A percentile compares a stretch with the other conserved stretches of the same genome.
Evolutionary conservation across 2,113 vertebrate genomes (phyloP).

Genomic region (Notiomystis cincta): DNA sequence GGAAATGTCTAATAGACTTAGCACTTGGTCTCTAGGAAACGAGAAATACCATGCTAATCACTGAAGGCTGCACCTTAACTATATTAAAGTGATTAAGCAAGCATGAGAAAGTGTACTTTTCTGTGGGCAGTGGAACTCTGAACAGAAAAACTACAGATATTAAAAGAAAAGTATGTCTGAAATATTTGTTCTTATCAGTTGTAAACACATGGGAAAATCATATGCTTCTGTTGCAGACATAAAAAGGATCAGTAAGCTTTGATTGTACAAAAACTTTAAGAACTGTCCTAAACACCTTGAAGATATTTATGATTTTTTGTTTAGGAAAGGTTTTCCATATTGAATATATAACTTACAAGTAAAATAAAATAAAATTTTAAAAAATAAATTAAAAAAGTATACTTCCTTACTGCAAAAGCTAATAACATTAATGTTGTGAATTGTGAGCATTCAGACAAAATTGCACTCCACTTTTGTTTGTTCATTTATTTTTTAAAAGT

Average conservation of each 20-base stretch:
- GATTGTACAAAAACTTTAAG: neutral
- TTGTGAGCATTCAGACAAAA: neutral
- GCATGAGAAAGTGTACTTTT: slow-evolving; percentile 38
- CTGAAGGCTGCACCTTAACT: slow-evolving; percentile 45
- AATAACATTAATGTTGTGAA: neutral
- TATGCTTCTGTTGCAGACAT: neutral
- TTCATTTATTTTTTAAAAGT: neutral
- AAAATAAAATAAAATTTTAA: neutral
- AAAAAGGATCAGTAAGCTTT: neutral
- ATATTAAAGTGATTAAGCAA: slow-evolving; percentile 36
- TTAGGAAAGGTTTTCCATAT: neutral
- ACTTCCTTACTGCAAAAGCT: neutral
- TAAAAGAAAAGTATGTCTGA: slow-evolving; percentile 3
- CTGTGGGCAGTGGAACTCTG: neutral
- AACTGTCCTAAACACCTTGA: neutral
- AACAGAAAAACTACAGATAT: neutral
- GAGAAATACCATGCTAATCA: slow-evolving; percentile 60
- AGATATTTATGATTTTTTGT: neutral
- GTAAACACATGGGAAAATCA: neutral
- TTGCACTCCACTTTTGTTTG: neutral
- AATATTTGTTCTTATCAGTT: neutral
- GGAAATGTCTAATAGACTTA: slow-evolving; percentile 69
- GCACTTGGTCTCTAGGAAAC: slow-evolving; percentile 65
- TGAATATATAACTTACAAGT: neutral
- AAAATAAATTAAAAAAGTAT: neutral